Conservation (phyloP, 2,888 invertebrate genomes). For the Parnassius glacialis region DNA sequence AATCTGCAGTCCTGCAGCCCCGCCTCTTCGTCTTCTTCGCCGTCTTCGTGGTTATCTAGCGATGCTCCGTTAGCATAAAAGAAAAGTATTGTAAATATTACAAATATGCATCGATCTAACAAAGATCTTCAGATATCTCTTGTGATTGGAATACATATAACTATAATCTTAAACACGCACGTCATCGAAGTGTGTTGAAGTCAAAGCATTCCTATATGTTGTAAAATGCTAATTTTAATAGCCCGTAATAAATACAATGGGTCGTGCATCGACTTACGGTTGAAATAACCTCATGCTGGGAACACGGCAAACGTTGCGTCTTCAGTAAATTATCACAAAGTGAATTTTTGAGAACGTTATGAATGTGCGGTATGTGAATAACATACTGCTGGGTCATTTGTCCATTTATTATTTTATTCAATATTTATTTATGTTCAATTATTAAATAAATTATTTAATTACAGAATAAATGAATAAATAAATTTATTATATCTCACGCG, state of each 20-base stretch:
- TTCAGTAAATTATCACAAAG: constrained; percentile 11
- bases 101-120: too few species aligned
- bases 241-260: constrained; percentile 23
- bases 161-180: not conserved
- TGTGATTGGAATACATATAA: not conserved
- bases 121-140: not conserved
- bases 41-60: too few species aligned
- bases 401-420: too few species aligned
- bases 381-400: not conserved
- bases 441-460: too few species aligned
- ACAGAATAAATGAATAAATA: too few species aligned
- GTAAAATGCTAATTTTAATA: constrained; percentile 26
- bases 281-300: constrained; percentile 14
- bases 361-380: not conserved
- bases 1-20: too few species aligned
- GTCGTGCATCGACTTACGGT: constrained; percentile 9
- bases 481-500: too few species aligned
- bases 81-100: too few species aligned
- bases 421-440: too few species aligned
- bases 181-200: constrained; percentile 4
- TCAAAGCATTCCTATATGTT: constrained; percentile 10
- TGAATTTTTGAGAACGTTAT: constrained; percentile 10
- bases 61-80: too few species aligned
- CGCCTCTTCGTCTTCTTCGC: too few species aligned
- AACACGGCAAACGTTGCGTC: constrained; percentile 4